Evolutionary conservation across 2,113 vertebrate species (phyloP), one percentile per base, ranked within the genome.

Genomic region (Salvelinus fontinalis): DNA sequence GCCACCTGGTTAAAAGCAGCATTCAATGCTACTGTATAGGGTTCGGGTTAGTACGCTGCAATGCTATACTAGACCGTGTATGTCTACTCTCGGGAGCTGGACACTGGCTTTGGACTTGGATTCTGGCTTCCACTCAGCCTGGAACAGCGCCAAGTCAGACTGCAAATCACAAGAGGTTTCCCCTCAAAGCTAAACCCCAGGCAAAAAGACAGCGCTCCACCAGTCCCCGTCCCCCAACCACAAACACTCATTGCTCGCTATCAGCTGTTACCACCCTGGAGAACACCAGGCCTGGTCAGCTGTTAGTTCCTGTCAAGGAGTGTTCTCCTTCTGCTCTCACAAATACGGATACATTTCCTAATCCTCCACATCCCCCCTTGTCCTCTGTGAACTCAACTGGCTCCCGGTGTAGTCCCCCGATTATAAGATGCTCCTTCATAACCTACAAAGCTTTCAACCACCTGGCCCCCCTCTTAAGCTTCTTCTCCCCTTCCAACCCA

Each of bases 201-300:
- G 83, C 59, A 44, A 9, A 44, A 44, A 12, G 39, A 44, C 39
- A 12, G 39, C 9, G 39, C 39, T 11, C 39, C 39, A 7, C 49
- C 49, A 24, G 22, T 76, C 26, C 77, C 29, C 39, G 67, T 11
- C 60, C 31, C 65, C 24, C 26, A 29, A 27, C 24, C 26, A 60
- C 76, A 34, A 70, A 75, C 8, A 5, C 51, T 18, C 51, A 18
- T 18, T 18, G 49, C 74, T 57, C 60, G 82, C 80, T 81, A 84
- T 87, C 89, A 89, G 89, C 89, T 89, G 87, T 85, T 88, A 9
- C 16, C 77, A 77, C 85, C 85, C 85, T 78, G 73, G 81, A 87
- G 86, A 54, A 54, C 49, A 54, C 49, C 49, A 54, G 49, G 49
- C 49, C 12, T 16, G 14, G 12, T 54, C 51, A 67, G 24, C 65